Conservation (phyloP, 2,113 vertebrate genomes). For the Zootoca vivipara region DNA sequence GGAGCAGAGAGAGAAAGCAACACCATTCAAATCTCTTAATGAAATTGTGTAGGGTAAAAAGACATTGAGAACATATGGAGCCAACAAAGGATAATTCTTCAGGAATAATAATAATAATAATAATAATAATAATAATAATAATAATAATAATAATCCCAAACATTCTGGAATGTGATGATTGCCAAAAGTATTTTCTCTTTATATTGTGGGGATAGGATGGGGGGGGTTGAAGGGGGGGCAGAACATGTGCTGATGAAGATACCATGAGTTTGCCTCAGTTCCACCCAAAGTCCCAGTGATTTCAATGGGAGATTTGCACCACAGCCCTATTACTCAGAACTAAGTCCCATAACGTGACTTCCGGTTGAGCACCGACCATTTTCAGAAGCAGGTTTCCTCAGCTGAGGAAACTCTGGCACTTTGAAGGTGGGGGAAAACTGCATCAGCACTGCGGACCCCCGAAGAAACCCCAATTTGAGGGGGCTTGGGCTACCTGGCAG, state of each 20-base stretch:
- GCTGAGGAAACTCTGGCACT: too few species aligned
- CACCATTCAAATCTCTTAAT: neutral
- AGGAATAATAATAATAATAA: too few species aligned
- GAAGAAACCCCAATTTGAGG: too few species aligned
- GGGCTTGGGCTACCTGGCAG: too few species aligned
- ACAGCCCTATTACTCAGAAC: neutral
- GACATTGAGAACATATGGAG: neutral
- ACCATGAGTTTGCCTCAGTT: neutral
- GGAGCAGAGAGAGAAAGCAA: neutral
- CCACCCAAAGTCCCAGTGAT: neutral
- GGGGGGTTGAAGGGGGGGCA: neutral
- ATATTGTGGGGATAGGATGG: neutral
- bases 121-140: too few species aligned
- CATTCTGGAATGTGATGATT: neutral
- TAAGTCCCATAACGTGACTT: too few species aligned
- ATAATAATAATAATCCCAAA: too few species aligned
- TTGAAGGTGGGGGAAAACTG: too few species aligned
- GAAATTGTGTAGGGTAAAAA: neutral
- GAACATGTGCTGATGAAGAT: neutral
- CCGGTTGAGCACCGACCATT: too few species aligned
- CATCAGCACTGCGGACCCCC: too few species aligned
- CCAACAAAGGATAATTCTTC: neutral
- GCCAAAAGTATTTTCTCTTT: neutral
- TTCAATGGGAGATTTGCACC: neutral
- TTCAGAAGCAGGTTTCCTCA: too few species aligned